A percentile compares a stretch with the other conserved stretches of the same genome.
These are phyloP conservation scores for Caradrina clavipalpis DNA, from an alignment of 2,888 invertebrate genomes.

Conservation along the genomic window DNA sequence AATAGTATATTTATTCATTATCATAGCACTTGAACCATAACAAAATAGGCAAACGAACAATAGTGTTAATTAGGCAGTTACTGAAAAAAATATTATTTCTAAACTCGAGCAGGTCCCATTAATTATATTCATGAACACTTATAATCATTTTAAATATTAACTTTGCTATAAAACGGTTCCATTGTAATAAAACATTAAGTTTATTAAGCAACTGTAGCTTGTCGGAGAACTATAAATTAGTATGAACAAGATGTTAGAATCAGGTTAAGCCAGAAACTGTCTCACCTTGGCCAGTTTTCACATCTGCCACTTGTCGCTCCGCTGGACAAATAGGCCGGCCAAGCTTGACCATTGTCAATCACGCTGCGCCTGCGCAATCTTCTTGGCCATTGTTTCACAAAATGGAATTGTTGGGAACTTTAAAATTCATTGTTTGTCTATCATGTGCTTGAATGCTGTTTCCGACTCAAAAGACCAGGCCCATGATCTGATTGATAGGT, in stretches of 20 bases:
- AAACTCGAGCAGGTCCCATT: conserved; percentile 28
- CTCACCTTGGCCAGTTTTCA: conserved; percentile 87
- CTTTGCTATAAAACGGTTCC: conserved; percentile 5
- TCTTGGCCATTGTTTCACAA: conserved; percentile 56
- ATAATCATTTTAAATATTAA: conserved; percentile 43
- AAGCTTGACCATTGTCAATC: conserved; percentile 82
- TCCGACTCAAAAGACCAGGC: conserved; percentile 38
- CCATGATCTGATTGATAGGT: conserved; percentile 47
- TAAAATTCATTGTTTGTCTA: conserved; percentile 49
- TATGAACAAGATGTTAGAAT: conserved; percentile 54
- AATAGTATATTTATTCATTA: conserved; percentile 1
- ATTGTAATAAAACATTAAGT: conserved; percentile 37
- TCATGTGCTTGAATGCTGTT: conserved; percentile 44
- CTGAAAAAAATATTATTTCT: conserved; percentile 12
- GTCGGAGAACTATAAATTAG: conserved; percentile 49
- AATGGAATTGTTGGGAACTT: conserved; percentile 46
- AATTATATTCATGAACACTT: conserved; percentile 42
- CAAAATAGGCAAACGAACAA: conserved; percentile 29
- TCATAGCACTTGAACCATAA: conserved; percentile 16
- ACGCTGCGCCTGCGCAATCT: conserved; percentile 63
- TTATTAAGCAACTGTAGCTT: conserved; percentile 30
- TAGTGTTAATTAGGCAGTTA: conserved; percentile 26
- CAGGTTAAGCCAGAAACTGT: conserved; percentile 66
- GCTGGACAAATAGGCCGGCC: conserved; percentile 81
- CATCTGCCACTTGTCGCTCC: conserved; percentile 82